A percentile compares a stretch with the other conserved stretches of the same genome.
phyloP scores from a whole-genome alignment of 2,113 vertebrate species.

The Macquaria ambigua region DNA sequence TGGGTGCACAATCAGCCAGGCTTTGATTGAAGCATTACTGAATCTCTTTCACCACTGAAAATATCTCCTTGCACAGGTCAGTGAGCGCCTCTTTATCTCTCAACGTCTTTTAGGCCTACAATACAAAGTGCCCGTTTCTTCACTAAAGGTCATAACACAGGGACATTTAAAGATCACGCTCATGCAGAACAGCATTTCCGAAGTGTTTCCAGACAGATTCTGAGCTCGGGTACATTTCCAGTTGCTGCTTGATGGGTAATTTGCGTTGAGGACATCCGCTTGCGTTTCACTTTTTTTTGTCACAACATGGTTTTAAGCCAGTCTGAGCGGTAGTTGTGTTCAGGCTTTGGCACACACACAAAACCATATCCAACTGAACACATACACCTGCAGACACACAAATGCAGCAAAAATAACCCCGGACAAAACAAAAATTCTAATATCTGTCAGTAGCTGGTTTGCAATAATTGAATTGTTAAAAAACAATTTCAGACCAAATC shows the following conservation, averaged over 20 bases:
- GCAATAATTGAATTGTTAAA: conserved; percentile 45
- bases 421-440: neutral
- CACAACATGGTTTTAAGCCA: neutral
- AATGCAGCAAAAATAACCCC: neutral
- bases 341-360: conserved; percentile 1
- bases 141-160: conserved; percentile 54
- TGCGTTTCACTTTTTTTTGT: conserved; percentile 22
- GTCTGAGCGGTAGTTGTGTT: conserved; percentile 13
- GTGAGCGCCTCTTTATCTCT: conserved; percentile 50
- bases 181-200: conserved; percentile 25
- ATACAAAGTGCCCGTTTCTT: conserved; percentile 37
- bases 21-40: conserved; percentile 47
- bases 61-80: conserved; percentile 67
- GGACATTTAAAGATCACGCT: conserved; percentile 45
- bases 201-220: conserved; percentile 10
- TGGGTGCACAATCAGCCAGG: conserved; percentile 16
- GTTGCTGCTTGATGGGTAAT: conserved; percentile 21
- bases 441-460: conserved; percentile 29
- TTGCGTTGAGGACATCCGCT: conserved; percentile 9
- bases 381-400: conserved; percentile 6
- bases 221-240: conserved; percentile 8
- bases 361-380: neutral
- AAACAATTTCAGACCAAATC: conserved; percentile 43
- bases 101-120: neutral
- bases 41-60: conserved; percentile 34